These are phyloP conservation scores for Heliconius hortense DNA, from an alignment of 2,888 invertebrate genomes.

Conservation along the genomic window DNA sequence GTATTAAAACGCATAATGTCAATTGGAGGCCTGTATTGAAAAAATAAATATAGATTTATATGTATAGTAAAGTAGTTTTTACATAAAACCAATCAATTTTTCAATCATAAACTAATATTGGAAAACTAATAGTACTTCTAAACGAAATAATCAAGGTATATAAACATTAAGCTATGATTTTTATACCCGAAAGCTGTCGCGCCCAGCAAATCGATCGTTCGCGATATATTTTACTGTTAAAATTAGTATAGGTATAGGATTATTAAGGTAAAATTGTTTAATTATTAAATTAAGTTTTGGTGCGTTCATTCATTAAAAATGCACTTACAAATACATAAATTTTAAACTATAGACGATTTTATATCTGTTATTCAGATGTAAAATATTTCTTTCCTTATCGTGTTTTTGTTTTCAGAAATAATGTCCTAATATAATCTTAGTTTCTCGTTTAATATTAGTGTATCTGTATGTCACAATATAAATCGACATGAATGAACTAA, in stretches of 20 bases:
- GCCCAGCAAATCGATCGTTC: not conserved
- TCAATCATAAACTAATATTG: too few species aligned
- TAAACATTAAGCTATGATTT: too few species aligned
- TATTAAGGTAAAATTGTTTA: too few species aligned
- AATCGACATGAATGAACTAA: not conserved
- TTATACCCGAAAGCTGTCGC: not conserved
- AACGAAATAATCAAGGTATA: not conserved
- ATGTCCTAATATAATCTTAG: too few species aligned
- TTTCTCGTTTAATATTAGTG: too few species aligned
- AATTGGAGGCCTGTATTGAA: slow-evolving; percentile 13
- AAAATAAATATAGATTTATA: not conserved
- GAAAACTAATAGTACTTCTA: not conserved
- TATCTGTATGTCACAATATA: not conserved
- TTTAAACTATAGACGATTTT: not conserved
- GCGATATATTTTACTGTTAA: not conserved
- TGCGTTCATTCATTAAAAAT: not conserved
- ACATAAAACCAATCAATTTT: too few species aligned
- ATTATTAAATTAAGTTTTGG: too few species aligned
- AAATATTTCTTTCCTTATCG: not conserved
- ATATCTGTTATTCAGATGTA: not conserved
- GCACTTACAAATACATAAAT: not conserved
- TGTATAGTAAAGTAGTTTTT: too few species aligned
- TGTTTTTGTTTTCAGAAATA: not conserved
- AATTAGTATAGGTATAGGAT: too few species aligned
- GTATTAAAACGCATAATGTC: slow-evolving; percentile 31